Base-by-base conservation (phyloP, 2,888 invertebrate genomes). In the Unio delphinus region DNA sequence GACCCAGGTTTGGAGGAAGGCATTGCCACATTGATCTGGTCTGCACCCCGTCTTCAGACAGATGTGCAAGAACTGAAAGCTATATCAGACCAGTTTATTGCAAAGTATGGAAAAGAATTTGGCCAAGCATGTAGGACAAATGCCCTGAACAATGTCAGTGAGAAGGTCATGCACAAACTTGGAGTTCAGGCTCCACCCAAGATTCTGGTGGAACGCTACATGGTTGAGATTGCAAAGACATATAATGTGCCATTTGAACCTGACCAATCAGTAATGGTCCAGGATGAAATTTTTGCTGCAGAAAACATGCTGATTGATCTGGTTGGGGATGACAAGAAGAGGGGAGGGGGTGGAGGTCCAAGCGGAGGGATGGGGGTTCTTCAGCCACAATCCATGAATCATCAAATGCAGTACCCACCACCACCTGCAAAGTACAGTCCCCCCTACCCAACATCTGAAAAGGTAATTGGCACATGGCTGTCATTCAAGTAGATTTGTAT, bases 1-100 rank as follows among this genome's bases (percentile, higher is more conserved):
- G 99, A 99, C 87, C 96, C 96, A 79, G 98, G 99, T 0, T 93
- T 99, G 20, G 94, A 96, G 4, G 99, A 99, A 91, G 95, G 99
- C 1, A 95, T 99, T 72, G 96, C 97, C 1, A 97, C 95, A 82
- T 91, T 98, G n/a, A 93, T 99, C 74, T 99, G 99, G 99, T 97
- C 96, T 1, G 95, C 98, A 18, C 98, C 99, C 0, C 93, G 99
- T 64, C 92, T 99, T 86, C 90, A 91, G 68, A 88, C 91, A 26
- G 92, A 93, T 80, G 88, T 92, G 56, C 93, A 94, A 89, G 96
- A 93, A 86, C 86, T 94, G 76, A 92, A 93, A 90, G 92, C 95
- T 0, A 95, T 99, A 83, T 93, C 95, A 0, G 98, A 99, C 82
- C 93, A 98, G 76, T 91, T 99, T 67, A 93, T 95, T 30, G 92